Base-by-base conservation (phyloP, 2,113 vertebrate species). In the Petrocephalus zakoni region DNA sequence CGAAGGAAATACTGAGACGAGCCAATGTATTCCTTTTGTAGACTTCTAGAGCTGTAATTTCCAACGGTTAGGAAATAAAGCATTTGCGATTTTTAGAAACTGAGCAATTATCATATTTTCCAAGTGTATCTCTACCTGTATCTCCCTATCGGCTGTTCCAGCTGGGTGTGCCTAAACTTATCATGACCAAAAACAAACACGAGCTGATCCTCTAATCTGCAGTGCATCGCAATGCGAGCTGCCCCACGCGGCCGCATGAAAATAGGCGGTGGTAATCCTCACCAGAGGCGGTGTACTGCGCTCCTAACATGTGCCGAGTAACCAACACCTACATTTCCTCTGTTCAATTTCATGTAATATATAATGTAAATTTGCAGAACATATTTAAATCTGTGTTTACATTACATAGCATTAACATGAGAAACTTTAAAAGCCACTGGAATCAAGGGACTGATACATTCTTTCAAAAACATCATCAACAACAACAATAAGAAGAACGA, bases 161-260 rank as follows among this genome's bases (percentile, higher is more conserved):
- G 64, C 47, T 47, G 42, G 58, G 58, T 87, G 87, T 87, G n/a
- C 47, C 87, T 68, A 72, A 46, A n/a, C 61, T 68, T 87, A 78
- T 75, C 68, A 75, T 49, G 64, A 51, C 34, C 37, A 87, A 68
- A 87, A 87, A 87, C 87, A 87, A 87, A 87, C 87, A 72, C 37
- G 86, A 22, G 86, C 15, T 37, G 52, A 61, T 87, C 34, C 55
- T 78, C 34, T 61, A 46, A 55, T 87, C 86, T 64, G 37, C 22
- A 42, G 56, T 22, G 86, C 86, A 34, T 87, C 53, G 56, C 56
- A 68, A 8, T 29, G 55, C 37, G 56, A 47, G 37, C 42, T 42
- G 87, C 56, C 37, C 56, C 58, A 34, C 81, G 42, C 56, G 37
- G 87, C 46, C 47, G 58, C 72, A 87, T 22, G 87, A 49, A 87